These are phyloP conservation scores for Siniperca scherzeri DNA, from an alignment of 2,797 vertebrate genomes.

Conservation along the genomic window DNA sequence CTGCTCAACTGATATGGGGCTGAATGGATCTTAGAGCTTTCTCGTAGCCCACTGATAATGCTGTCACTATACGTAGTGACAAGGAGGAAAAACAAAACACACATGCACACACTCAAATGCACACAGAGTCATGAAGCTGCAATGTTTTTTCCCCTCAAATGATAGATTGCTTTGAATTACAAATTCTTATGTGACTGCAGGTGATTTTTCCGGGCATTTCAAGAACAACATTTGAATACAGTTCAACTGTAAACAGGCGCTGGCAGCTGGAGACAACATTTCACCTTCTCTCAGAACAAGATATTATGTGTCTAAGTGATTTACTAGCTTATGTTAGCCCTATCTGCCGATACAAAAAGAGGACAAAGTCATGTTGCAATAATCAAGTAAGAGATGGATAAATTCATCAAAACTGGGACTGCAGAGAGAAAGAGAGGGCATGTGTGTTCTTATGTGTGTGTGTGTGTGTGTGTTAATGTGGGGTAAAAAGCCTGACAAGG, in stretches of 20 bases:
- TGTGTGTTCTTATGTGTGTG: constrained; percentile 16
- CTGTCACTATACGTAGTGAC: constrained; percentile 43
- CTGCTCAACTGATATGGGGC: constrained; percentile 8
- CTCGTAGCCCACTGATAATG: constrained; percentile 35
- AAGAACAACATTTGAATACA: constrained; percentile 76
- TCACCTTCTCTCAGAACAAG: constrained; percentile 11
- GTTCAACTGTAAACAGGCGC: constrained; percentile 28
- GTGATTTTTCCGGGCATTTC: constrained; percentile 39
- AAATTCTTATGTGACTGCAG: constrained; percentile 58
- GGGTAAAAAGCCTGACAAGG: constrained; percentile 41
- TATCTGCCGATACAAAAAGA: background rate
- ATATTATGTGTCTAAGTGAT: constrained; percentile 25
- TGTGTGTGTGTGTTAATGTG: constrained; percentile 28
- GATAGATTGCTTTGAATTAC: constrained; percentile 76
- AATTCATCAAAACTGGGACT: constrained; percentile 4
- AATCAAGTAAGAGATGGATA: background rate
- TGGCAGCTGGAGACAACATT: constrained; percentile 14
- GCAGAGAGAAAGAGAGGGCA: constrained; percentile 9
- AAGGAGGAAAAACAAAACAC: constrained; percentile 20
- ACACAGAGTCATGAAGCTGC: constrained; percentile 35
- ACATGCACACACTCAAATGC: background rate
- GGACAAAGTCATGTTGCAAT: background rate
- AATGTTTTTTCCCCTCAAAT: constrained; percentile 40
- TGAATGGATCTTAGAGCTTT: constrained; percentile 21
- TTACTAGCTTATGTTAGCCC: constrained; percentile 7